A percentile compares a stretch with the other conserved stretches of the same genome.
phyloP scores from a whole-genome alignment of 1,140 invertebrate species.

The Maconellicoccus hirsutus region DNA sequence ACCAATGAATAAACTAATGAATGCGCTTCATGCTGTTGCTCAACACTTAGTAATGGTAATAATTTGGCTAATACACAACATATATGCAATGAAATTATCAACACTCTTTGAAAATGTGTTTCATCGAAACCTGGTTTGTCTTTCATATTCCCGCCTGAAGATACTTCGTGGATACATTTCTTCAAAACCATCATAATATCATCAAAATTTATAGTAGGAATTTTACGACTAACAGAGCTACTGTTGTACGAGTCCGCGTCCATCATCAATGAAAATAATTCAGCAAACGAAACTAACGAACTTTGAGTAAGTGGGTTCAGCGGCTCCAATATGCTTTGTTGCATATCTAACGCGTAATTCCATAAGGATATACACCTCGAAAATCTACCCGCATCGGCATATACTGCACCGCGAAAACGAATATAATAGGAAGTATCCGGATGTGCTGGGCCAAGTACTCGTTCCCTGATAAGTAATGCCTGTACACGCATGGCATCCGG shows the following conservation, averaged over 20 bases:
- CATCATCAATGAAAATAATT: constrained; percentile 91
- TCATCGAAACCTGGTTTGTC: constrained; percentile 42
- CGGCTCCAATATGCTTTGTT: constrained; percentile 83
- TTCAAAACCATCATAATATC: constrained; percentile 39
- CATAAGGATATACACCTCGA: constrained; percentile 81
- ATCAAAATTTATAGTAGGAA: constrained; percentile 33
- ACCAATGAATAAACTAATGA: constrained; percentile 30
- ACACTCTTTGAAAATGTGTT: constrained; percentile 63
- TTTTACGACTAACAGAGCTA: constrained; percentile 35
- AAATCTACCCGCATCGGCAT: constrained; percentile 89
- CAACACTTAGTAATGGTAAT: constrained; percentile 32
- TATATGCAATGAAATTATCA: constrained; percentile 75
- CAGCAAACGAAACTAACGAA: constrained; percentile 82
- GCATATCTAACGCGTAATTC: constrained; percentile 95
- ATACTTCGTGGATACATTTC: constrained; percentile 32
- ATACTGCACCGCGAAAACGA: constrained; percentile 72
- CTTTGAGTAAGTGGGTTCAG: constrained; percentile 89
- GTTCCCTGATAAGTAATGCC: constrained; percentile 80
- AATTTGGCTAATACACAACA: constrained; percentile 56
- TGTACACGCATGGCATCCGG: constrained; percentile 96
- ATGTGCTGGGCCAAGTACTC: constrained; percentile 84
- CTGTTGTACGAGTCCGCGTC: constrained; percentile 41
- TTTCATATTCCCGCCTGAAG: constrained; percentile 28
- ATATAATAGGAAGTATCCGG: constrained; percentile 95
- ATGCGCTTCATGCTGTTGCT: constrained; percentile 35